These are phyloP conservation scores for Anthrax anthrax DNA, from an alignment of 2,888 invertebrate genomes.

Conservation along the genomic window DNA sequence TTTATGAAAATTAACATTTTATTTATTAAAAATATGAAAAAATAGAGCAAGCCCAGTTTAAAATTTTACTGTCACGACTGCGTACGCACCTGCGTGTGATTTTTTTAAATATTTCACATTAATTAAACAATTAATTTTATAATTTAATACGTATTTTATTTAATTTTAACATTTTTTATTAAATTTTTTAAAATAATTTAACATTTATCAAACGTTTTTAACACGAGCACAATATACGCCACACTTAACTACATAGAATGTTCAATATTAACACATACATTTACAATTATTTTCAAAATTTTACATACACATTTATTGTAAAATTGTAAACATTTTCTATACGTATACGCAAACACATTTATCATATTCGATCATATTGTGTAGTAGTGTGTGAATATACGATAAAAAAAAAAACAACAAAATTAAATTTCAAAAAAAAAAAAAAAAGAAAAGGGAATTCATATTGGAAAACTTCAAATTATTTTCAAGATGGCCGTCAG, in stretches of 20 bases:
- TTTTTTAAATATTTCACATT: constrained; percentile 30
- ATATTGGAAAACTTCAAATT: constrained; percentile 1
- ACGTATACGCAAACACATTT: neutral
- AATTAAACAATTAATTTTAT: constrained; percentile 18
- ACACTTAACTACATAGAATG: constrained; percentile 14
- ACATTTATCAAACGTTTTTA: constrained; percentile 19
- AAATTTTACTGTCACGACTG: constrained; percentile 75
- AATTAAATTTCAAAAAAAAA: too few species aligned
- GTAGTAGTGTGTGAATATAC: constrained; percentile 1
- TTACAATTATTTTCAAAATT: neutral
- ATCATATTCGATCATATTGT: neutral
- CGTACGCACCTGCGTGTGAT: constrained; percentile 89
- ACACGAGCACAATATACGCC: constrained; percentile 19
- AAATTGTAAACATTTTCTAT: constrained; percentile 15
- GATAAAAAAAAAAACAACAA: too few species aligned
- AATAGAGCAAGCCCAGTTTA: constrained; percentile 74
- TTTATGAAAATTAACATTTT: too few species aligned
- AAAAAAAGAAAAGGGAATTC: too few species aligned
- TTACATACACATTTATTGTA: constrained; percentile 1
- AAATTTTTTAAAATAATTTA: constrained; percentile 17
- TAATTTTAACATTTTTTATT: constrained; percentile 7
- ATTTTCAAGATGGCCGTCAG: constrained; percentile 15
- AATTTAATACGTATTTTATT: constrained; percentile 12
- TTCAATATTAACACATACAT: constrained; percentile 10
- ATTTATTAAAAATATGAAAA: constrained; percentile 5